Percentiles rank a stretch among this genome's conserved stretches.
These are phyloP conservation scores for Motacilla tschutschensis DNA, from an alignment of 2,113 vertebrate species.

Conservation along the genomic window DNA sequence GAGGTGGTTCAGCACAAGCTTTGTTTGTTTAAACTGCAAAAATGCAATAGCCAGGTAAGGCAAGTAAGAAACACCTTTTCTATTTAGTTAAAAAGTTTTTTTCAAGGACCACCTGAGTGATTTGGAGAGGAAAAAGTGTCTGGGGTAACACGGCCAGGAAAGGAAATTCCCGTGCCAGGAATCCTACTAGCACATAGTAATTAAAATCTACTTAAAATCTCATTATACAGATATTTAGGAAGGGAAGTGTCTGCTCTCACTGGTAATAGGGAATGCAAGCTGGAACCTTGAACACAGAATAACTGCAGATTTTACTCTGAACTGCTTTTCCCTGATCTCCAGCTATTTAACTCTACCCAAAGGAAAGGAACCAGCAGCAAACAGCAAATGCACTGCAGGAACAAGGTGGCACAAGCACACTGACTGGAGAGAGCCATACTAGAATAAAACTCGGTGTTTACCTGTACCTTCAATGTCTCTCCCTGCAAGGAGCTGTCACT, in stretches of 20 bases:
- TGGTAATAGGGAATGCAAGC: neutral
- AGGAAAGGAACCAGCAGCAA: neutral
- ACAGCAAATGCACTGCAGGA: neutral
- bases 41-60: neutral
- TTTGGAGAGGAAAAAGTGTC: neutral
- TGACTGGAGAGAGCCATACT: constrained; percentile 71
- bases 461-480: constrained; percentile 99
- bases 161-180: rapidly evolving
- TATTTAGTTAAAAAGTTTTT: neutral
- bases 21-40: neutral
- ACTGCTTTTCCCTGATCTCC: neutral
- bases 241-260: neutral
- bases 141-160: neutral
- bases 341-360: neutral
- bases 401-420: constrained; percentile 17
- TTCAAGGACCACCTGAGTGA: neutral
- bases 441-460: constrained; percentile 95
- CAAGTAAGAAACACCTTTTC: neutral
- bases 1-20: neutral
- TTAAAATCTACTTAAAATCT: neutral
- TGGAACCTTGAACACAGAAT: neutral
- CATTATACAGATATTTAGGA: neutral
- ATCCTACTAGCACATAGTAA: neutral
- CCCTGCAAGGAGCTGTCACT: constrained; percentile 99
- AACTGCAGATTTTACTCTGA: neutral